These are phyloP conservation scores for Venustoraphidia nigricollis DNA, from an alignment of 2,888 invertebrate species.

Conservation along the genomic window DNA sequence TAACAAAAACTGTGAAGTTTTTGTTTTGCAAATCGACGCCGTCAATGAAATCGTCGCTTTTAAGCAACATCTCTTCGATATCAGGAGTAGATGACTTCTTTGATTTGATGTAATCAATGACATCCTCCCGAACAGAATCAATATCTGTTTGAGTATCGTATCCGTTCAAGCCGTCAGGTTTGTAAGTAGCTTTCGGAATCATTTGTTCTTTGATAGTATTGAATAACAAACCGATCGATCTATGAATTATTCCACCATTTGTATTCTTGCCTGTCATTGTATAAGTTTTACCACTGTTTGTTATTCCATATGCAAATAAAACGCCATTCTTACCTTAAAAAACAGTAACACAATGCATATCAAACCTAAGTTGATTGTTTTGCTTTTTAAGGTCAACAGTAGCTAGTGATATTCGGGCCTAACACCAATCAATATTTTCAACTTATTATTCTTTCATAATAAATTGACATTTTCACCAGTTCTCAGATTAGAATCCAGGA, in stretches of 20 bases:
- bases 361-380: too few relatives aligned
- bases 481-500: too few relatives aligned
- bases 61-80: too few relatives aligned
- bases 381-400: too few relatives aligned
- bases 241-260: conserved; percentile 75
- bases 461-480: too few relatives aligned
- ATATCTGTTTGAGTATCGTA: conserved; percentile 81
- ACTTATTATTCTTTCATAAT: too few relatives aligned
- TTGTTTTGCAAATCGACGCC: conserved; percentile 39
- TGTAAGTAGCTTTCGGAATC: conserved; percentile 80
- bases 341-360: too few relatives aligned
- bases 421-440: too few relatives aligned
- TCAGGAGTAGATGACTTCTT: too few relatives aligned
- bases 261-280: conserved; percentile 73
- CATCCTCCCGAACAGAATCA: conserved; percentile 48
- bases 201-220: conserved; percentile 75
- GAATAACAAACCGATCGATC: conserved; percentile 82
- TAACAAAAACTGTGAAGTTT: conserved; percentile 75
- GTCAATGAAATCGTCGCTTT: too few relatives aligned
- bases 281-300: conserved; percentile 93
- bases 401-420: too few relatives aligned
- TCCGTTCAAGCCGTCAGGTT: conserved; percentile 86
- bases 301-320: conserved; percentile 96
- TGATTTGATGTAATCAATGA: too few relatives aligned
- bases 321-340: conserved; percentile 72